Base-by-base conservation (phyloP, 2,797 vertebrate genomes). In the Eurystomus glaucurus region DNA sequence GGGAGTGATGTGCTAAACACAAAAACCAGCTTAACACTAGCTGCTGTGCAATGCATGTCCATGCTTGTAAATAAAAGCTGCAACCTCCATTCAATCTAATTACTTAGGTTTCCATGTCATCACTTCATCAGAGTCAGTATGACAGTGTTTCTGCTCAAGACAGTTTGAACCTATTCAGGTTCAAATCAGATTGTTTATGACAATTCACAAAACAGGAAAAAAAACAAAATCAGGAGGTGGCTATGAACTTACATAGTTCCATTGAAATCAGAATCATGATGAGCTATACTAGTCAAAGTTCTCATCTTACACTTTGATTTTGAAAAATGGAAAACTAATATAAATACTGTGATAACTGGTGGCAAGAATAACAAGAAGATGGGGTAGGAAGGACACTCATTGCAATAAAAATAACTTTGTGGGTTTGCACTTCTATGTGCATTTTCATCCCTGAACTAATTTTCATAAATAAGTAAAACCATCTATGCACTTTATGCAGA, bases 321-420 rank as follows among this genome's bases (percentile, higher is more conserved):
- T 64, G 9, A 48, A 86, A 74, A 41, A 2, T 14, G 25, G 50
- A 75, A 66, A 55, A 7, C 2, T 41, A 11, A 43, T 13, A 41
- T 10, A 46, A 51, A 43, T 19, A 62, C 18, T 7, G 3, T 45
- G 18, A 45, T 71, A 69, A 29, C 11, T 1, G 0, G 12, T 48
- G 13, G 1, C 8, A 93, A 45, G 37, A 54, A 54, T 2, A 43
- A 15, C 1, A 79, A 43, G 26, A 62, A 2, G 6, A 46, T 1
- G 43, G 16, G 2, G 3, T 33, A 70, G 10, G 16, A 66, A 90
- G 8, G 16, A 50, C 4, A 20, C 0, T 3, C 6, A 4, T 19
- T 51, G 4, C 25, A 28, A 37, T 2, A 88, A 45, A 85, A 92
- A 50, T 33, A 21, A 22, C 26, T 51, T 35, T 35, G 29, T 60